phyloP scores from a whole-genome alignment of 2,113 vertebrate species.

The Nymphicus hollandicus region DNA sequence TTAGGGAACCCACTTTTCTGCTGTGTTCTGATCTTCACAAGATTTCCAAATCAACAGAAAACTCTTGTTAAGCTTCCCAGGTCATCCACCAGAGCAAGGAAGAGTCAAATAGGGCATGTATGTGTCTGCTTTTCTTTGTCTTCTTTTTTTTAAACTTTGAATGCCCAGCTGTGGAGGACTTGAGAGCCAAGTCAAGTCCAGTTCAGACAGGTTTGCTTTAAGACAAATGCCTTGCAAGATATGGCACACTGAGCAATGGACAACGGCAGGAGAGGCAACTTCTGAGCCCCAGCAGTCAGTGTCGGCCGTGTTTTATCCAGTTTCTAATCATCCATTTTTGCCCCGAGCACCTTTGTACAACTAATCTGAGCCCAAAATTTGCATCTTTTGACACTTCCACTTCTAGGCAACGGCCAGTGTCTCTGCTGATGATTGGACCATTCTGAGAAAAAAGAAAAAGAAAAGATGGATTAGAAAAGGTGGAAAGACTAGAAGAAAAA shows the following conservation, averaged over 20 bases:
- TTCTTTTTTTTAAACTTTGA: neutral
- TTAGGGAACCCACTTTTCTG: neutral
- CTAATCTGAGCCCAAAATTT: constrained; percentile 93
- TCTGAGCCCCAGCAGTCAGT: constrained; percentile 73
- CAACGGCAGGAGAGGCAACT: neutral
- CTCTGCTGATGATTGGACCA: constrained; percentile 94
- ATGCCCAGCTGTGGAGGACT: neutral
- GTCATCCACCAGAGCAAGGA: neutral
- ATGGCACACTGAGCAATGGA: constrained; percentile 10
- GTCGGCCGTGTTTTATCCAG: constrained; percentile 89
- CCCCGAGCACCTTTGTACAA: constrained; percentile 94
- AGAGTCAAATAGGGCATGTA: neutral
- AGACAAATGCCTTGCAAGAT: neutral
- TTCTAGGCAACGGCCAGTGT: constrained; percentile 94
- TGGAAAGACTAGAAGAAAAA: neutral
- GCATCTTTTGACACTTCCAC: constrained; percentile 97
- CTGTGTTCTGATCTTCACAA: neutral
- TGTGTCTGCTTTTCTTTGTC: neutral
- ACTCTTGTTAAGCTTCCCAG: neutral
- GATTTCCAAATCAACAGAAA: constrained; percentile 3
- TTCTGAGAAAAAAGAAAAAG: constrained; percentile 70
- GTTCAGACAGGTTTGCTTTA: neutral
- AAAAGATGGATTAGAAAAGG: neutral
- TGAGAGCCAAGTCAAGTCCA: neutral
- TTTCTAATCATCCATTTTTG: constrained; percentile 99